Evolutionary conservation across 2,113 vertebrate genomes (phyloP).

Genomic region (Trochalopteron elliotii): DNA sequence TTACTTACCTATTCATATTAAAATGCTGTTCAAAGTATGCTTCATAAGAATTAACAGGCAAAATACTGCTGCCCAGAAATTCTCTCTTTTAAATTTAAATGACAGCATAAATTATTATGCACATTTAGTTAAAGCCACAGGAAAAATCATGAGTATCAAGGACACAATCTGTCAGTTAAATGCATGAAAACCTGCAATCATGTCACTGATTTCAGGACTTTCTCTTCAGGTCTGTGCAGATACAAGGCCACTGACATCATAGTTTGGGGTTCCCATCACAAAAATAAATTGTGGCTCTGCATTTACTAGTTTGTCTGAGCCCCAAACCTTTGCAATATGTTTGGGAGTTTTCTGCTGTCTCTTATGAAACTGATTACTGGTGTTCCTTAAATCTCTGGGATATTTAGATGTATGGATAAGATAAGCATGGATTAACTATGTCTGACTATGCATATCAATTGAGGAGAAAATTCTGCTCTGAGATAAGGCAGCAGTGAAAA

Average conservation of each 20-base stretch:
- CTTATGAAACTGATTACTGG: neutral
- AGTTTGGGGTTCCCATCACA: neutral
- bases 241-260: neutral
- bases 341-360: neutral
- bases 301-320: neutral
- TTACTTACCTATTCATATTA: constrained; percentile 17
- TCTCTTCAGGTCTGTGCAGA: neutral
- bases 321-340: neutral
- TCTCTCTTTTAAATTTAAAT: constrained; percentile 40
- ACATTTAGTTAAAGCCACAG: neutral
- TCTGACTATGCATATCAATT: constrained; percentile 69
- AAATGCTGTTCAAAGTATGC: constrained; percentile 13
- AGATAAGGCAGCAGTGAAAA: constrained; percentile 37
- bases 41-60: constrained; percentile 13
- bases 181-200: neutral
- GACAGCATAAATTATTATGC: constrained; percentile 14
- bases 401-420: constrained; percentile 51
- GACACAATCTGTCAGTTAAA: neutral
- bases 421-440: constrained; percentile 62
- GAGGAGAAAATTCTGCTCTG: constrained; percentile 26
- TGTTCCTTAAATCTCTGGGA: constrained; percentile 46
- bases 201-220: neutral
- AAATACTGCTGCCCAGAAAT: constrained; percentile 11
- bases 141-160: neutral
- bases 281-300: neutral